Evolutionary conservation across 2,888 invertebrate species (phyloP), one percentile per base, ranked within the genome.

Genomic region (Drosophila merina): DNA sequence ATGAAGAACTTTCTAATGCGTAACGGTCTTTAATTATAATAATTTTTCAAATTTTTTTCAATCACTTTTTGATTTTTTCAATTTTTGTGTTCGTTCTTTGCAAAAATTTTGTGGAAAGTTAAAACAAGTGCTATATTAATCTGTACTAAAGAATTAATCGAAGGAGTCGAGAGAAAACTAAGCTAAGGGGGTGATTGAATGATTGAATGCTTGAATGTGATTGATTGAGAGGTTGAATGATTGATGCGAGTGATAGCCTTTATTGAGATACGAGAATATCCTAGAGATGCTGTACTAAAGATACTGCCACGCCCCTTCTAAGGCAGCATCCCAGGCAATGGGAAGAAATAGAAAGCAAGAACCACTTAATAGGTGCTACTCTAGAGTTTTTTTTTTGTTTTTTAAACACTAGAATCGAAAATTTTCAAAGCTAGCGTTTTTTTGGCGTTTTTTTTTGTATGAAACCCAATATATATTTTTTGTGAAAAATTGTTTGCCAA

Each of bases 91-190:
- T 64, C 51, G 62, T 63, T 60, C 31, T 25, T 58, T 47, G 72
- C 47, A 48, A 57, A 77, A 58, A 72, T 72, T 74, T 63, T 54
- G 56, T 64, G 26, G 51, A 54, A 44, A 79, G 74, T 74, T 59
- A 38, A 50, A 42, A 62, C 44, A 79, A 79, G 80, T 86, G 86
- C 83, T 83, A 83, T 86, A 77, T 80, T 80, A 80, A 86, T 75
- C 70, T 83, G 66, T 86, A 84, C 86, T 83, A 83, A 83, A 74
- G 64, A 55, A 52, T 9, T 31, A 33, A 25, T 33, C 4, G 20
- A 4, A 49, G 52, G 36, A 54, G 59, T 14, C 33, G 54, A 75
- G 52, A 42, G 66, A 58, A 71, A 38, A 56, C 68, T 77, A 56
- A 42, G 57, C 60, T 83, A 80, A 76, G 77, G 49, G 51, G 31